phyloP scores from a whole-genome alignment of 1,140 invertebrate species.

The Pectinophora gossypiella region DNA sequence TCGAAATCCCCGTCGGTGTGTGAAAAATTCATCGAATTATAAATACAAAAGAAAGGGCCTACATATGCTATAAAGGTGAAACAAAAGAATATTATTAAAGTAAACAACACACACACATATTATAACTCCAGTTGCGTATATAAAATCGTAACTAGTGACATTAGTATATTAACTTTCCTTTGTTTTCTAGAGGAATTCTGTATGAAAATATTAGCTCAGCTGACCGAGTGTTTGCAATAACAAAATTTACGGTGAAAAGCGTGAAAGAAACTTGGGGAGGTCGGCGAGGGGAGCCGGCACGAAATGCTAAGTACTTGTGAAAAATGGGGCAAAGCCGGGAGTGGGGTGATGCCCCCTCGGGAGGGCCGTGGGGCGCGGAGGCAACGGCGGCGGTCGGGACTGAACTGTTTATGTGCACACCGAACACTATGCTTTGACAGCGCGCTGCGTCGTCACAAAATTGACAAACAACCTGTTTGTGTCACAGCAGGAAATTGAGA shows the following conservation, averaged over 20 bases:
- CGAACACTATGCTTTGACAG: conserved; percentile 46
- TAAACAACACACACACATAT: background rate
- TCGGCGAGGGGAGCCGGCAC: conserved; percentile 20
- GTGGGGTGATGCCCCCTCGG: conserved; percentile 10
- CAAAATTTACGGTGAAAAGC: conserved; percentile 37
- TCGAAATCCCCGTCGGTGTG: too few species aligned
- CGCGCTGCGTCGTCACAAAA: conserved; percentile 52
- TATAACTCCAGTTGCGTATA: background rate
- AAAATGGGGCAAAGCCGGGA: conserved; percentile 36
- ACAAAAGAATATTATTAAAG: background rate
- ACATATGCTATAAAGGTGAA: background rate
- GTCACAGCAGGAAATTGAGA: conserved; percentile 9
- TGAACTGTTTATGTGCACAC: conserved; percentile 55
- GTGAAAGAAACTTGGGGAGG: conserved; percentile 36
- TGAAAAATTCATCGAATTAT: too few species aligned
- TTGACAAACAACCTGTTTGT: conserved; percentile 51
- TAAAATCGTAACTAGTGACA: too few species aligned
- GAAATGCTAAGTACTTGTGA: conserved; percentile 40
- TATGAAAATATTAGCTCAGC: conserved; percentile 29
- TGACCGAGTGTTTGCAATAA: conserved; percentile 46
- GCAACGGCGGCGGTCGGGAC: conserved; percentile 22
- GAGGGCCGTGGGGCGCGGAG: conserved; percentile 17
- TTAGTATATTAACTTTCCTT: background rate
- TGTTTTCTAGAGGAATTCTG: conserved; percentile 6
- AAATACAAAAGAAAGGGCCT: too few species aligned